phyloP scores from a whole-genome alignment of 1,140 invertebrate species.

The Zaprionus inermis region DNA sequence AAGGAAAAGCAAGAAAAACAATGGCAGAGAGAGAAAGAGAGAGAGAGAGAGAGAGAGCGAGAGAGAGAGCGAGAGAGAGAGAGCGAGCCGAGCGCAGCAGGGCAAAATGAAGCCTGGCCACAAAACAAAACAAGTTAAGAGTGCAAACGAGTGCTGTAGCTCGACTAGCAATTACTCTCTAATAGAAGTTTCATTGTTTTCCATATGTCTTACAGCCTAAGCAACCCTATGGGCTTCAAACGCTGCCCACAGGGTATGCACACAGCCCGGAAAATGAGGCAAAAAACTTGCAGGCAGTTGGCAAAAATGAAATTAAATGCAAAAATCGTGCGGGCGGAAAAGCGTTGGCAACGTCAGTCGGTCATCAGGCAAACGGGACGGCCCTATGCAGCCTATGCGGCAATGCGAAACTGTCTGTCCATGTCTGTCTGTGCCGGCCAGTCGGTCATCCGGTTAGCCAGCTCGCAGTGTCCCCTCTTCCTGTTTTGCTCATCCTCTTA shows the following conservation, averaged over 20 bases:
- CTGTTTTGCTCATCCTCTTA: conserved; percentile 14
- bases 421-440: neutral
- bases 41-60: conserved; percentile 5
- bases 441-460: conserved; percentile 36
- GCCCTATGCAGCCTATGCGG: conserved; percentile 15
- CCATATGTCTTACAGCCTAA: neutral
- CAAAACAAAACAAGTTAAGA: conserved; percentile 31
- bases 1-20: conserved; percentile 42
- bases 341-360: conserved; percentile 41
- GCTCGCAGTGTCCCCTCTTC: conserved; percentile 1
- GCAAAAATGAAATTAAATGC: conserved; percentile 71
- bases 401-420: neutral
- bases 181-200: neutral
- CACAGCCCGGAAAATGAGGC: conserved; percentile 8
- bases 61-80: conserved; percentile 17
- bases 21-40: conserved; percentile 37
- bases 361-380: conserved; percentile 19
- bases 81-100: conserved; percentile 26
- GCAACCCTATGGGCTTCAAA: neutral
- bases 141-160: neutral
- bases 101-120: conserved; percentile 50
- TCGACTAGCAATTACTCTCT: neutral
- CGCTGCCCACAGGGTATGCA: conserved; percentile 15
- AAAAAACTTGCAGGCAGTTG: conserved; percentile 20
- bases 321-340: conserved; percentile 61